Percentiles rank a stretch among this genome's conserved stretches.
Conservation (phyloP, 2,113 vertebrate species). For the Fulmarus glacialis region DNA sequence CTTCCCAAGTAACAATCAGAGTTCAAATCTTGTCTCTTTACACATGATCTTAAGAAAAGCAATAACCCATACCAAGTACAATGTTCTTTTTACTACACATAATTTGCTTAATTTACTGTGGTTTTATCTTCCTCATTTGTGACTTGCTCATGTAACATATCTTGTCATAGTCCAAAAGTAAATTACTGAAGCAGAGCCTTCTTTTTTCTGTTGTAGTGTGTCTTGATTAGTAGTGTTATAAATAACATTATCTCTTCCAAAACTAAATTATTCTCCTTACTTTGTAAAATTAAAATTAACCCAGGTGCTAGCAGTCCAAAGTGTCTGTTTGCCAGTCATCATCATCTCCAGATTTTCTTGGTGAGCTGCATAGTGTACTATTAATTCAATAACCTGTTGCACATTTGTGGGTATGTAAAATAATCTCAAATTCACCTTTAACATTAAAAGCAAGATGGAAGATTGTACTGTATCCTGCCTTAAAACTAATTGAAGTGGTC, state of each 20-base stretch:
- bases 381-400: not conserved
- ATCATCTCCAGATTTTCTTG: not conserved
- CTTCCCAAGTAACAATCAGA: not conserved
- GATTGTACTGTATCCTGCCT: not conserved
- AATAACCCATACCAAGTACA: not conserved
- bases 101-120: not conserved
- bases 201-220: not conserved
- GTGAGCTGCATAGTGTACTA: not conserved
- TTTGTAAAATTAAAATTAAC: not conserved
- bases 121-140: not conserved
- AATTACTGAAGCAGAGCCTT: not conserved
- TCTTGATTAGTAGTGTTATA: not conserved
- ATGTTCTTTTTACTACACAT: not conserved
- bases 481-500: not conserved
- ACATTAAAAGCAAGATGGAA: not conserved
- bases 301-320: not conserved
- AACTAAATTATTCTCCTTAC: not conserved
- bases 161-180: not conserved
- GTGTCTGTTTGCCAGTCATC: not conserved
- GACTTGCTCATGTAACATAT: not conserved
- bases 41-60: not conserved
- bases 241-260: not conserved
- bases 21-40: not conserved
- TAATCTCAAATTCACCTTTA: not conserved
- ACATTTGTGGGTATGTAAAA: not conserved